Evolutionary conservation across 2,113 vertebrate species (phyloP), one percentile per base, ranked within the genome.

Genomic region (Engystomops pustulosus): DNA sequence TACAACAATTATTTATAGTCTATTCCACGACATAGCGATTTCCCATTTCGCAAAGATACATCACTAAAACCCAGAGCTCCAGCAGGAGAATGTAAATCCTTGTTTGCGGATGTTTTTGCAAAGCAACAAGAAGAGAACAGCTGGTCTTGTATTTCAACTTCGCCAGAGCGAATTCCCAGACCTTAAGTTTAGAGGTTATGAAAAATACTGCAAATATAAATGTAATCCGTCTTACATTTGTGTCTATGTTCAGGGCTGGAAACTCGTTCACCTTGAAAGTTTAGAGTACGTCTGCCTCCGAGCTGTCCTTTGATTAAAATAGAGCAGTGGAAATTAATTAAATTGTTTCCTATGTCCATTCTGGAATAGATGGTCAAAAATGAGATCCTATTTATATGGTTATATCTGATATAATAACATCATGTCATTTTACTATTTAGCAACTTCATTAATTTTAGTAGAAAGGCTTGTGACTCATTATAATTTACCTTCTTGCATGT

Each of bases 61-160:
- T 44, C 55, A 30, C 15, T 23, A 72, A 82, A 82, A 82, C 36
- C 68, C 68, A 82, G 27, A 82, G 49, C 32, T 44, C 51, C 38
- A 38, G 20, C 49, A 82, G 51, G 7, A 60, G 53, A 60, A 72
- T 72, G 70, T 83, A 83, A 83, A 83, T 83, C 55, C 81, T 77
- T 77, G 68, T 83, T 83, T 76, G 53, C 44, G 75, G 55, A 75
- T 83, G 27, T 70, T 81, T 47, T 53, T 23, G 69, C 10, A 83
- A 75, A 45, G 69, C 17, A 41, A 53, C 68, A 44, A 83, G 60
- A 18, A 36, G 49, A 25, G 71, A 83, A 60, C 82, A 77, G 32
- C 72, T 77, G 82, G 58, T 75, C 38, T 45, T 47, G 65, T 69
- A 84, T 84, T 84, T 84, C 60, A 84, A 25, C 58, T 69, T 84